Percentiles rank a stretch among this genome's conserved stretches.
Evolutionary conservation across 2,888 invertebrate species (phyloP).

Genomic region (Calliscelio sp.): DNA sequence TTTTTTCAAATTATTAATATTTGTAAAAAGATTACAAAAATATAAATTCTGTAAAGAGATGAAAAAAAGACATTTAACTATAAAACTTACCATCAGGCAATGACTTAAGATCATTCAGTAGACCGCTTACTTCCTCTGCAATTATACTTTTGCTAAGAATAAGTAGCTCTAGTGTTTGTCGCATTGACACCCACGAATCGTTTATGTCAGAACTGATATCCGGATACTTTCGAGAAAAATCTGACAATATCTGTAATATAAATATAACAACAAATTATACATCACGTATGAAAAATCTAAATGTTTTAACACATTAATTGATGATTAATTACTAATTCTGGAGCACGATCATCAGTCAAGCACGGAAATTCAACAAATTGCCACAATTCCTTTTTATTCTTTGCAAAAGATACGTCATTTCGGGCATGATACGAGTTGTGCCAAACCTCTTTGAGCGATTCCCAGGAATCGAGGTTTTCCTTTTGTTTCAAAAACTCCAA

Average conservation of each 20-base stretch:
- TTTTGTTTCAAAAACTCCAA: no score
- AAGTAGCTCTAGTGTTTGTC: background rate
- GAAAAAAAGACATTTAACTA: background rate
- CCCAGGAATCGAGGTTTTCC: background rate
- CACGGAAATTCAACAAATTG: conserved; percentile 1
- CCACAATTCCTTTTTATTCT: conserved; percentile 12
- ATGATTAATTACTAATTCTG: conserved; percentile 1
- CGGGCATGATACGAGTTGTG: conserved; percentile 13
- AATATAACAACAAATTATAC: no score
- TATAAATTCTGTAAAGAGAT: background rate
- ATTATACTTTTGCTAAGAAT: conserved; percentile 1
- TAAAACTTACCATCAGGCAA: conserved; percentile 15
- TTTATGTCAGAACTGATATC: background rate
- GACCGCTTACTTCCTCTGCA: background rate
- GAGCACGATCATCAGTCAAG: background rate
- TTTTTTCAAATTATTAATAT: no score
- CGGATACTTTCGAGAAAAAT: conserved; percentile 22
- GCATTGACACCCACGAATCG: background rate
- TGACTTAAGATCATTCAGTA: background rate
- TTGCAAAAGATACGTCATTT: background rate
- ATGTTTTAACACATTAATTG: no score
- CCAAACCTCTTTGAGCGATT: conserved; percentile 9
- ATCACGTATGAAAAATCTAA: no score
- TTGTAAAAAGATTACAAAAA: background rate
- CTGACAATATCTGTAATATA: conserved; percentile 29